Evolutionary conservation across 2,888 invertebrate species (phyloP), one percentile per base, ranked within the genome.

Genomic region (Conops quadrifasciatus): DNA sequence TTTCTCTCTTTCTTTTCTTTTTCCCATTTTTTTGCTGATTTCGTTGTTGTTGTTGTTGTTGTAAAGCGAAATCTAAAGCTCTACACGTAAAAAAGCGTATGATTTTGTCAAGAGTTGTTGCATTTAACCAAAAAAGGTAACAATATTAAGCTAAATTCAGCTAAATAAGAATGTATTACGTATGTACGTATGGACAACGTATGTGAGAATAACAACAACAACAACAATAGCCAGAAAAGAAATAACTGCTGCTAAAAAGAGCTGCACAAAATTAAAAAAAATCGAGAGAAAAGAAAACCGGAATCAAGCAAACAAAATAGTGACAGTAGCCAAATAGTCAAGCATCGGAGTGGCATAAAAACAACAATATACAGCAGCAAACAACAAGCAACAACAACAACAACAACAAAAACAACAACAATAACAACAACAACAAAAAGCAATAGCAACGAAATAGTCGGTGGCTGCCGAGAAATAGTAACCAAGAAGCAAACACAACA

Each of bases 111-210:
- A 28, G 9, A 2, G 26, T 28, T 45, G 63, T 28, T 68, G 68
- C 62, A 51, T 68, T 68, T 68, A 68, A 68, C 68, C 68, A 68
- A 68, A 68, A 62, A 62, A 68, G 68, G 68, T 51, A 43, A 51
- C 47, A 43, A 21, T 36, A 62, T 68, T 62, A 62, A 68, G 45
- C 62, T 62, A 58, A 67, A 58, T 45, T 67, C 45, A 49, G 15
- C n/a, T n/a, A 49, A 49, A 49, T 19, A 49, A 49, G 36, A 36
- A 36, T 36, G 36, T 36, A 36, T 36, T 36, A 36, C 36, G 36
- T 36, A 36, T 19, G 58, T 53, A 63, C 26, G n/a, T 45, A 53
- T 28, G 24, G 49, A 56, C 21, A 36, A 36, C 9, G 9, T n/a
- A 58, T 16, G 19, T 43, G 56, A 56, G 60, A 16, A 53, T 36